Percentiles rank a stretch among this genome's conserved stretches.
These are phyloP conservation scores for Agrotis ipsilon DNA, from an alignment of 2,888 invertebrate genomes.

Conservation along the genomic window DNA sequence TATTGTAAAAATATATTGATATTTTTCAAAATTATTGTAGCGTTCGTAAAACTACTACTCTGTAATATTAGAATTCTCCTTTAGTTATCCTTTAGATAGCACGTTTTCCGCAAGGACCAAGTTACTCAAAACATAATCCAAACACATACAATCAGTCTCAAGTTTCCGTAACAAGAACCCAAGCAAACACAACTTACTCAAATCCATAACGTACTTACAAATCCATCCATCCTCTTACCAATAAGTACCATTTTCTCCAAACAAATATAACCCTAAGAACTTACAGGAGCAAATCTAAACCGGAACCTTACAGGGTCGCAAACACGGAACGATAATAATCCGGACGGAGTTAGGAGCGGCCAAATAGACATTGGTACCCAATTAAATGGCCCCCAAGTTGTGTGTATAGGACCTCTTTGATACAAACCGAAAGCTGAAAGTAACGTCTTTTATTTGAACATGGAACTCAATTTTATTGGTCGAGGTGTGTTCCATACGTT, in stretches of 20 bases:
- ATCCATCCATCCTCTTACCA: constrained; percentile 4
- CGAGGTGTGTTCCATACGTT: constrained; percentile 40
- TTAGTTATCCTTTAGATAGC: no score
- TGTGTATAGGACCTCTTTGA: constrained; percentile 81
- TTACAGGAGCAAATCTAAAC: constrained; percentile 59
- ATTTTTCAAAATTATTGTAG: no score
- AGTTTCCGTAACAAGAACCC: constrained; percentile 6
- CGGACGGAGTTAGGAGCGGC: constrained; percentile 65
- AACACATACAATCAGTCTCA: background rate
- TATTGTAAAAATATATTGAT: no score
- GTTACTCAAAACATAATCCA: background rate
- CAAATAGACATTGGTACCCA: constrained; percentile 83
- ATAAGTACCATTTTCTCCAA: constrained; percentile 23
- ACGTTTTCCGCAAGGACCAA: background rate
- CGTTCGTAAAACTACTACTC: no score
- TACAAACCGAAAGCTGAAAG: constrained; percentile 49
- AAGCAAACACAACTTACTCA: constrained; percentile 21
- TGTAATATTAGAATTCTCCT: no score
- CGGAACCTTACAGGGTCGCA: constrained; percentile 69
- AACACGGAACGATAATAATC: constrained; percentile 77
- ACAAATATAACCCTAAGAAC: constrained; percentile 50
- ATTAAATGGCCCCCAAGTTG: constrained; percentile 84
- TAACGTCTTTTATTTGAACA: constrained; percentile 65
- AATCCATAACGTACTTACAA: constrained; percentile 37
- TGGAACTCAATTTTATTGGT: constrained; percentile 60